Evolutionary conservation across 2,888 invertebrate species (phyloP).

Genomic region (Frankliniella intonsa): DNA sequence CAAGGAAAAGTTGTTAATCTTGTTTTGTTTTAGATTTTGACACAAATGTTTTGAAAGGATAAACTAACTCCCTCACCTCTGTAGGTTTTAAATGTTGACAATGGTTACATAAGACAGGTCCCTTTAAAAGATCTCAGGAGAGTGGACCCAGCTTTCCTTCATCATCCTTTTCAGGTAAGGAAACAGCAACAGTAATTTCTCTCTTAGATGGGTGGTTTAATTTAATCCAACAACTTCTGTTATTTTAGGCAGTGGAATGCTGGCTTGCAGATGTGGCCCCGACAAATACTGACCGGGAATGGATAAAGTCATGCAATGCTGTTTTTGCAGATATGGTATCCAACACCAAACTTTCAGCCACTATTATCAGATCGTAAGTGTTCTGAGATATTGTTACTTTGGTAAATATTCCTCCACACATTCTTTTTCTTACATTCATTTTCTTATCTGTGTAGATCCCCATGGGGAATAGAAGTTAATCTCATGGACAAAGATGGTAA

Average conservation of each 20-base stretch:
- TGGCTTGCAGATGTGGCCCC: slow-evolving; percentile 6
- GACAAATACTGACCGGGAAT: not conserved
- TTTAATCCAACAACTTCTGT: not conserved
- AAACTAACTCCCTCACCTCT: not conserved
- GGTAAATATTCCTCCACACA: not conserved
- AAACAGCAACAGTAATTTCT: too few relatives aligned
- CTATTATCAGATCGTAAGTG: not conserved
- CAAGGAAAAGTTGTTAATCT: not conserved
- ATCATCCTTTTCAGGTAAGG: not conserved
- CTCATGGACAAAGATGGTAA: not conserved
- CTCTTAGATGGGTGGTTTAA: not conserved
- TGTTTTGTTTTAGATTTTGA: not conserved
- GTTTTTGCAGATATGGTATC: not conserved
- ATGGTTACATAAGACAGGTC: not conserved
- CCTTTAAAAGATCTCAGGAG: not conserved
- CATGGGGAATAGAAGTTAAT: not conserved
- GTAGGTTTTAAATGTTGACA: not conserved
- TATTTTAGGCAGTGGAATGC: not conserved
- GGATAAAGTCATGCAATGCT: not conserved
- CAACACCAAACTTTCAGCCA: not conserved
- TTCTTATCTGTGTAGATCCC: not conserved
- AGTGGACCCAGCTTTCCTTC: not conserved
- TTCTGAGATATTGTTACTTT: not conserved
- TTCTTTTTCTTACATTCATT: not conserved
- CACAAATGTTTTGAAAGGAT: not conserved